Evolutionary conservation across 2,113 vertebrate species (phyloP).

Genomic region (Shinisaurus crocodilurus): DNA sequence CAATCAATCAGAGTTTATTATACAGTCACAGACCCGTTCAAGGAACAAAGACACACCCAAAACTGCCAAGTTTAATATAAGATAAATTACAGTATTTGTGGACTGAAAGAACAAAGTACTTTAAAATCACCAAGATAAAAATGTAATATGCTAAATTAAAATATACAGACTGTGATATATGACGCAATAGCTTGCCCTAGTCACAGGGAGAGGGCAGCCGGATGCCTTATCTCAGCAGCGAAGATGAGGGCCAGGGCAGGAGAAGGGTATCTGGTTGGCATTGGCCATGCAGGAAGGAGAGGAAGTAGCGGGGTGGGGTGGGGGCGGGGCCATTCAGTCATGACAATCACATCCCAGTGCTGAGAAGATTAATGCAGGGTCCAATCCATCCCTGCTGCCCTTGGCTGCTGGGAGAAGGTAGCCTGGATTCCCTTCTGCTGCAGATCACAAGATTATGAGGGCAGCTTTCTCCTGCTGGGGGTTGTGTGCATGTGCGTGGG

Average conservation of each 20-base stretch:
- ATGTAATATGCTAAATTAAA: too few relatives aligned
- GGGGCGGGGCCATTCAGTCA: too few relatives aligned
- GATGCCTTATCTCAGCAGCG: not conserved
- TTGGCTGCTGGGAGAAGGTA: not conserved
- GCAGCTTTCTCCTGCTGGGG: not conserved
- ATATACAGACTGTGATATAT: too few relatives aligned
- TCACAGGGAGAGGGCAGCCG: not conserved
- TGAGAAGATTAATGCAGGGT: not conserved
- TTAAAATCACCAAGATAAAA: too few relatives aligned
- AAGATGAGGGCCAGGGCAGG: not conserved
- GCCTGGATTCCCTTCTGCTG: not conserved
- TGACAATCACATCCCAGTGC: not conserved
- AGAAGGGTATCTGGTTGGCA: not conserved
- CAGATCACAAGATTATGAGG: not conserved
- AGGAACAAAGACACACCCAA: too few relatives aligned
- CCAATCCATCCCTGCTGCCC: not conserved
- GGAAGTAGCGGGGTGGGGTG: not conserved
- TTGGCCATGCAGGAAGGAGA: not conserved
- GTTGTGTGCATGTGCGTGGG: not conserved
- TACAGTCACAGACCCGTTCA: too few relatives aligned
- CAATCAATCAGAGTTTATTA: not conserved
- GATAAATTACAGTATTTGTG: too few relatives aligned
- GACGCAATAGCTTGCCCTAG: not conserved
- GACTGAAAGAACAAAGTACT: too few relatives aligned
- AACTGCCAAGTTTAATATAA: too few relatives aligned